Base-by-base conservation (phyloP, 1,140 invertebrate species). In the Anagrus nilaparvatae region DNA sequence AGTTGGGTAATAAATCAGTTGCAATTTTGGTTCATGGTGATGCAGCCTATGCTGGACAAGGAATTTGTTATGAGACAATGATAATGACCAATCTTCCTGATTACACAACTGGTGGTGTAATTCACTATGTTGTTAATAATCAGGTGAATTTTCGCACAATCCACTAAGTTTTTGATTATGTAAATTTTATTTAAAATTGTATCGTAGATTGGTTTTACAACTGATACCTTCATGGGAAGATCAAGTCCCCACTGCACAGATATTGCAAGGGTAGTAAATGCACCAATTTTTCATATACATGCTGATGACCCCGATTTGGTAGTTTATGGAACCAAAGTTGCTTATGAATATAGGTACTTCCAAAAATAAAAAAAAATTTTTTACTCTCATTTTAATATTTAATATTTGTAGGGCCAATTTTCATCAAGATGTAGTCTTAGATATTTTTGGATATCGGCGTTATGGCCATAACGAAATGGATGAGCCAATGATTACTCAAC, bases 251-350 rank as follows among this genome's bases (percentile, higher is more conserved):
- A 80, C 51, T 81, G 77, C 43, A 73, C 69, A 49, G 91, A 93
- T 63, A 81, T 93, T 20, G 90, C 84, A 1, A 78, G 87, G 46
- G 83, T 90, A 14, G 79, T 94, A 1, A 81, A 85, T 51, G 88
- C 88, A 12, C 93, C 93, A 0, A 87, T 97, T 40, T 86, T 97
- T 59, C 93, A 97, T 57, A 89, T 97, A 1, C 95, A 97, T 61
- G 82, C 76, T 13, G 92, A 97, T 57, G 85, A 96, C 65, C 84
- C 89, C 0, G 91, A 97, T 61, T 87, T 87, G 18, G 89, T 92
- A 7, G 73, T 84, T 17, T 77, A 87, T 55, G 86, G 84, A 10
- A 84, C 82, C 48, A 82, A 85, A 53, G 74, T 96, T 1, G 91
- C 91, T 35, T 75, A 85, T 33, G 85, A 94, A 55, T 97, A 82